Base-by-base conservation (phyloP, 2,888 invertebrate genomes). In the Scaptomyza reducta region DNA sequence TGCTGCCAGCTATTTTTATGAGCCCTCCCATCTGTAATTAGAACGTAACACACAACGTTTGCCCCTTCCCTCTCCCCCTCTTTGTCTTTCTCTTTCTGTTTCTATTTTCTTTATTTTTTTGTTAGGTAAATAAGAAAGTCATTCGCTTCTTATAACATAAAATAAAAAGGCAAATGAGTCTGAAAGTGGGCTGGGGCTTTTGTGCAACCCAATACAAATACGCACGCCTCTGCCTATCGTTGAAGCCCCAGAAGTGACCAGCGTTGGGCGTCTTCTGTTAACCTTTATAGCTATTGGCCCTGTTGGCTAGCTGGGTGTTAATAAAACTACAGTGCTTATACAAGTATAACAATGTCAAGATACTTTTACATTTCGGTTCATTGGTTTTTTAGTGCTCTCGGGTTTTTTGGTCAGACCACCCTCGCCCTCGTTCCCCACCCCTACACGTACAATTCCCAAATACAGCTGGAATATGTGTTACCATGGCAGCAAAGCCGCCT, bases 361-460 rank as follows among this genome's bases (percentile, higher is more conserved):
- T 73, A 64, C 77, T 79, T 77, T 74, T 56, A 54, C 78, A 75
- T n/a, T 74, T 45, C 57, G 70, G 53, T 66, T 74, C 66, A 66
- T 50, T 69, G 79, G 45, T 25, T 78, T 66, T 71, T 38, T 35
- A 75, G 70, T 70, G 35, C 55, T 31, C 41, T 50, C n/a, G 31
- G 27, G 18, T 33, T 35, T 42, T 22, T 22, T 22, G 22, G 22
- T 33, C 22, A 18, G 22, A 38, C 22, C 50, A 50, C 14, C 13
- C 6, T 3, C 27, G 9, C 16, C 10, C 27, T 31, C 14, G n/a
- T n/a, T 22, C 29, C 41, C 18, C 16, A 5, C 9, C 6, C 9
- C 31, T 13, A 11, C 27, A 31, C 16, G 22, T 22, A 47, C 53
- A 42, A 64, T 54, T 64, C 60, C 58, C 58, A 60, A 70, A 70